Evolutionary conservation across 2,113 vertebrate genomes (phyloP).

Genomic region (Catharus minimus): DNA sequence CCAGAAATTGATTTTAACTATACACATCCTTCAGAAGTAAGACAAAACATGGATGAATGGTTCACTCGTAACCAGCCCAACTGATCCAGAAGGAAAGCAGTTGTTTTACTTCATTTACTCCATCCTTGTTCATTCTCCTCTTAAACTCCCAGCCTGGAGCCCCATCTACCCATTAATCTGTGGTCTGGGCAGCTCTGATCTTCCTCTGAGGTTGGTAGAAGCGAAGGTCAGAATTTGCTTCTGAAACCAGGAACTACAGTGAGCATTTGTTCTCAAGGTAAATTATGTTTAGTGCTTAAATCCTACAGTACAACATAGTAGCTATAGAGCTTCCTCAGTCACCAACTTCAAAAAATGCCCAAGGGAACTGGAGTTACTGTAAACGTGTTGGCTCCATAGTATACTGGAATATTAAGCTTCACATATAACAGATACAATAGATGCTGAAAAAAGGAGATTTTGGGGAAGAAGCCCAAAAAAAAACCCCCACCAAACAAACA

Average conservation of each 20-base stretch:
- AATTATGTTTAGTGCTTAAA: slow-evolving; percentile 6
- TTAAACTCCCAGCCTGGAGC: background rate
- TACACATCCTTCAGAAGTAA: background rate
- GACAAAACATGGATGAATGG: background rate
- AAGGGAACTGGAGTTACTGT: slow-evolving; percentile 18
- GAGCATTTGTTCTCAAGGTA: background rate
- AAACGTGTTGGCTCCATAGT: slow-evolving; percentile 4
- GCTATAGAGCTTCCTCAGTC: slow-evolving; percentile 14
- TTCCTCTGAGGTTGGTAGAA: background rate
- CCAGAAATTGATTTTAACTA: background rate
- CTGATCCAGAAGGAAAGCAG: background rate
- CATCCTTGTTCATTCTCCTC: background rate
- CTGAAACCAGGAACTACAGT: background rate
- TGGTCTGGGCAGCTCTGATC: background rate
- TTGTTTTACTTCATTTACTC: background rate
- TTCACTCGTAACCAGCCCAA: background rate
- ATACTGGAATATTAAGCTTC: slow-evolving; percentile 43
- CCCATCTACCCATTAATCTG: background rate
- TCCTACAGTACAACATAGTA: background rate
- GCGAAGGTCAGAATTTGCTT: background rate
- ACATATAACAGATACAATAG: background rate
- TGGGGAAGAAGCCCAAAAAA: background rate
- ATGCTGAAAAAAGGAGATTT: background rate
- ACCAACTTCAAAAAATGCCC: slow-evolving; percentile 30
- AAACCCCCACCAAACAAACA: too few species aligned